phyloP scores from a whole-genome alignment of 2,113 vertebrate genomes.

The Hypocryptadius cinnamomeus region DNA sequence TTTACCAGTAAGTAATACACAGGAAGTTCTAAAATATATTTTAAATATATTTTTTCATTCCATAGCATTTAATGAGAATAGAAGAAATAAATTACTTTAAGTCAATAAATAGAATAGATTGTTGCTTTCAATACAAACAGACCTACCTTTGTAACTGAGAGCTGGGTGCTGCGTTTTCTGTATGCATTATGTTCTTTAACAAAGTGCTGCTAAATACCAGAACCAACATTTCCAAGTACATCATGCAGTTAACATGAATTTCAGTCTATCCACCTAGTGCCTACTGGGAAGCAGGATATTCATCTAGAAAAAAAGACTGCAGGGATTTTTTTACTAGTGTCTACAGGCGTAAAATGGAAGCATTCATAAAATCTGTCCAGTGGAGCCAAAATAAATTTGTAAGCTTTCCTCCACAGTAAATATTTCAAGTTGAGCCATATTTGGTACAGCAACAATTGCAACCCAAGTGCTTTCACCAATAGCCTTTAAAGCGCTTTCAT shows the following conservation, averaged over 20 bases:
- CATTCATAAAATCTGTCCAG: background rate
- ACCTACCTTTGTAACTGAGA: background rate
- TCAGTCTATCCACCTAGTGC: background rate
- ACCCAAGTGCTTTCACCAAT: background rate
- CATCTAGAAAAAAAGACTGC: background rate
- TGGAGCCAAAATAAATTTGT: background rate
- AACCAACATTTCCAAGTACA: background rate
- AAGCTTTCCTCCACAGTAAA: background rate
- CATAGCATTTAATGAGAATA: background rate
- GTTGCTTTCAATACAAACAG: background rate
- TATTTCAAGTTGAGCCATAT: background rate
- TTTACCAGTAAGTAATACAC: background rate
- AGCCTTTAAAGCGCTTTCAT: background rate
- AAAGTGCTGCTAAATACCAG: background rate
- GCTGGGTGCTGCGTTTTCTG: background rate
- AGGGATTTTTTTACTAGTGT: background rate
- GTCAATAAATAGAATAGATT: background rate
- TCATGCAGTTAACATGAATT: background rate
- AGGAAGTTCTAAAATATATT: background rate
- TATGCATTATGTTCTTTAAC: background rate
- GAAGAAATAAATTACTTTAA: background rate
- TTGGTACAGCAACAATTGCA: background rate
- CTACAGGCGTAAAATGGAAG: background rate
- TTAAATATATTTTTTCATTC: background rate
- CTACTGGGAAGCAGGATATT: background rate